A percentile compares a stretch with the other conserved stretches of the same genome.
phyloP scores from a whole-genome alignment of 2,888 invertebrate genomes.

The Magallana nippona region DNA sequence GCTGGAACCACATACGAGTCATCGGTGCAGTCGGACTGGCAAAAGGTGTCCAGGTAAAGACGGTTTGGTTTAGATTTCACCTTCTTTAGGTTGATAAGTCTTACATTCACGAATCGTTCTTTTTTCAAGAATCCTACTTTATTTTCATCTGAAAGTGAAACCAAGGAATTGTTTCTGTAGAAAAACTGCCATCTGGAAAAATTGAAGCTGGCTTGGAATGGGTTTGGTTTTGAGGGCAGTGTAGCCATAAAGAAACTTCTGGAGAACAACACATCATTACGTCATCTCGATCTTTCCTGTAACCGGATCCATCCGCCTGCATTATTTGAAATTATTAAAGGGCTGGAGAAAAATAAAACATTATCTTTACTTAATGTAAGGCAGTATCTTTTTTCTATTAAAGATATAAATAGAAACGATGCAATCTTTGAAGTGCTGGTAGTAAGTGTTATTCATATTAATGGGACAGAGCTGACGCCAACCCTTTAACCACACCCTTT shows the following conservation, averaged over 20 bases:
- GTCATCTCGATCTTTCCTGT: slow-evolving; percentile 68
- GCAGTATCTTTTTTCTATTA: neutral
- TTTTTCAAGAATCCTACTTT: no score
- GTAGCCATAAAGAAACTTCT: slow-evolving; percentile 69
- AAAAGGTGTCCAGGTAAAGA: slow-evolving; percentile 59
- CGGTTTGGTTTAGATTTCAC: no score
- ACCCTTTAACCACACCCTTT: neutral
- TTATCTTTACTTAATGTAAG: slow-evolving; percentile 67
- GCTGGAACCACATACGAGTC: slow-evolving; percentile 64
- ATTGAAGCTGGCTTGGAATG: slow-evolving; percentile 75
- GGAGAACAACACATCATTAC: slow-evolving; percentile 63
- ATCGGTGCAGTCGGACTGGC: slow-evolving; percentile 62
- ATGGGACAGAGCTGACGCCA: no score
- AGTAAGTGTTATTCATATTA: no score
- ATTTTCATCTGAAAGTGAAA: no score
- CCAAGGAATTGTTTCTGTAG: slow-evolving; percentile 47
- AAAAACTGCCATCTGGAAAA: slow-evolving; percentile 57
- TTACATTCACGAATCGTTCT: no score
- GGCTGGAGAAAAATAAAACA: slow-evolving; percentile 69
- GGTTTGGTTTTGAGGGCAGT: slow-evolving; percentile 74
- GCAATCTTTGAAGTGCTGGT: neutral
- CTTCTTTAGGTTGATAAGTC: no score
- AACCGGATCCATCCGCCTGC: slow-evolving; percentile 74
- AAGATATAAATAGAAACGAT: neutral
- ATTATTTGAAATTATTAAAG: slow-evolving; percentile 70